These are phyloP conservation scores for Sander lucioperca DNA, from an alignment of 2,113 vertebrate genomes.

Conservation along the genomic window DNA sequence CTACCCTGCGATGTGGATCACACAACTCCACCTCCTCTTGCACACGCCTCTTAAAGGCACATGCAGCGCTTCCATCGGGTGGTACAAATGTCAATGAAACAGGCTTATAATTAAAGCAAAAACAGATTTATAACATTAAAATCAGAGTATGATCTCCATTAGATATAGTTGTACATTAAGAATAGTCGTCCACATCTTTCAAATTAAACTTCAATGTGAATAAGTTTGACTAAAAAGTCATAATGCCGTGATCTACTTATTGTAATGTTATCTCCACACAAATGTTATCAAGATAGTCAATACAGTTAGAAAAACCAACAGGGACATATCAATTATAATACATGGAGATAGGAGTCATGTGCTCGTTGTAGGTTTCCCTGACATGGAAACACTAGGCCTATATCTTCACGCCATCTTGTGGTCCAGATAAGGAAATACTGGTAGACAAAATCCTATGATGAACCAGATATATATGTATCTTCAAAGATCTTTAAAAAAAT, in stretches of 20 bases:
- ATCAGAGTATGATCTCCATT: background rate
- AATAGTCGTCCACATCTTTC: background rate
- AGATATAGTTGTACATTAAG: background rate
- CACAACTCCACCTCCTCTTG: conserved; percentile 60
- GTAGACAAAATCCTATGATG: background rate
- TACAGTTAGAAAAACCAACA: background rate
- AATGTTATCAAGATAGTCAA: background rate
- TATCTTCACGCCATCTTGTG: conserved; percentile 59
- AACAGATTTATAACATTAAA: background rate
- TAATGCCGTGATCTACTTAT: background rate
- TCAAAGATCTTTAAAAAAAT: background rate
- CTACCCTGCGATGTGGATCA: background rate
- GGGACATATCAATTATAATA: background rate
- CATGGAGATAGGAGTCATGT: background rate
- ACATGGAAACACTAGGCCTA: conserved; percentile 7
- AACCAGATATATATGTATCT: background rate
- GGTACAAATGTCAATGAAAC: background rate
- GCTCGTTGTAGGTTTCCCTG: background rate
- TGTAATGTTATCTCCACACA: background rate
- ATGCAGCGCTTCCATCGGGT: conserved; percentile 1
- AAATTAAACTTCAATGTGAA: background rate
- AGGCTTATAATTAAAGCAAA: background rate
- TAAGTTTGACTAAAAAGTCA: background rate
- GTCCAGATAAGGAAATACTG: conserved; percentile 32
- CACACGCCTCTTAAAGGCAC: conserved; percentile 79